Base-by-base conservation (phyloP, 2,888 invertebrate genomes). In the Cryptophagus acutangulus region DNA sequence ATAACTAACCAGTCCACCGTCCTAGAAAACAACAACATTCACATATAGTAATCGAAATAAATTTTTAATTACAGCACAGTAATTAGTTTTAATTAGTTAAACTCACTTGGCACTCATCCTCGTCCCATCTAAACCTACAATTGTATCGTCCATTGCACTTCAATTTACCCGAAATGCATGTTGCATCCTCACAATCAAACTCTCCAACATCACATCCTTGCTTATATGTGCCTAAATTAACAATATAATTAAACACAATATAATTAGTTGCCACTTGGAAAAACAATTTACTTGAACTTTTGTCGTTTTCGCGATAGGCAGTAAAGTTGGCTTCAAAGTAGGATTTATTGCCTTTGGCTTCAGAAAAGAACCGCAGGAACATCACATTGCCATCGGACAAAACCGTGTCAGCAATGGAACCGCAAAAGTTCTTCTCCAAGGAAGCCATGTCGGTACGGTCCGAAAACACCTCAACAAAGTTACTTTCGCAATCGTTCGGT, bases 171-270 rank as follows among this genome's bases (percentile, higher is more conserved):
- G 80, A 77, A 48, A 95, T 93, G 70, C 95, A 95, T 0, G 87
- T 87, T 38, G 82, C 80, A 66, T 92, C 92, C 54, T 88, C 87
- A 61, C 92, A 92, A 67, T 90, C 85, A 59, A 84, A 89, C 57
- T 91, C 89, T 1, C 71, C 68, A 0, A 65, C 71, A 0, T 61
- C 66, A 49, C 80, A 75, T 24, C 70, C 77, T 70, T 58, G n/a
- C 13, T 41, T 46, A 30, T 40, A 43, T 12, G 24, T 26, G 15
- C 39, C 48, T 48, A 41, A 6, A n/a, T n/a, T n/a, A 26, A 26
- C n/a, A 26, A 6, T 26, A n/a, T 26, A 3, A 26, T 6, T 8
- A n/a, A 26, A 26, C 12, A 3, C 26, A 4, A 20, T 26, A 26
- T 26, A 26, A 26, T 26, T 26, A 12, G n/a, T 4, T 26, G 26